phyloP scores from a whole-genome alignment of 92 coral and sea anemone species.

The Hydrozoanthus gracilis region DNA sequence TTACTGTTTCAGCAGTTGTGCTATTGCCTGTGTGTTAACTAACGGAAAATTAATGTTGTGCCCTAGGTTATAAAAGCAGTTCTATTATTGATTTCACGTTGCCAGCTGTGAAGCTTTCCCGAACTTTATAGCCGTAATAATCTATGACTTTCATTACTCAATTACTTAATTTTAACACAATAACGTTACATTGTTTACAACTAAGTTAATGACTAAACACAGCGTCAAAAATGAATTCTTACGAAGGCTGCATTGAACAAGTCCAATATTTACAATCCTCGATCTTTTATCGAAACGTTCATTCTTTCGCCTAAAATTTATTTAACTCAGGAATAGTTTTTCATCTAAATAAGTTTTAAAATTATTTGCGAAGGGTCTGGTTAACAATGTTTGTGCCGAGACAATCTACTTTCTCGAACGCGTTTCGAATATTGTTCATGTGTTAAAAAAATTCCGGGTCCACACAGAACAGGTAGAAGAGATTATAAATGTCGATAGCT shows the following conservation, averaged over 20 bases:
- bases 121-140: neutral
- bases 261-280: neutral
- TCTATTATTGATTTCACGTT: neutral
- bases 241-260: neutral
- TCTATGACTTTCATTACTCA: neutral
- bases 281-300: neutral
- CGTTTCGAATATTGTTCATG: neutral
- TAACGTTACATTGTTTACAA: neutral
- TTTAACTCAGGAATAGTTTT: neutral
- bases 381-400: no score
- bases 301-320: neutral
- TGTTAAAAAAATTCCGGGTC: slow-evolving; percentile 39
- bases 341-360: no score
- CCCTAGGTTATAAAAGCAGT: neutral
- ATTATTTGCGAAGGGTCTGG: no score
- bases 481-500: neutral
- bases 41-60: neutral
- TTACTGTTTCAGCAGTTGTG: neutral
- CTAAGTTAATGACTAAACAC: slow-evolving; percentile 13
- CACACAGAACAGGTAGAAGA: neutral
- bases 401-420: neutral
- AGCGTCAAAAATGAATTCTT: slow-evolving; percentile 18
- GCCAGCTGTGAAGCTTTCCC: neutral
- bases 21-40: neutral
- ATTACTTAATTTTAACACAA: slow-evolving; percentile 12